phyloP scores from a whole-genome alignment of 2,113 vertebrate genomes.

The Zosterops hypoxanthus region DNA sequence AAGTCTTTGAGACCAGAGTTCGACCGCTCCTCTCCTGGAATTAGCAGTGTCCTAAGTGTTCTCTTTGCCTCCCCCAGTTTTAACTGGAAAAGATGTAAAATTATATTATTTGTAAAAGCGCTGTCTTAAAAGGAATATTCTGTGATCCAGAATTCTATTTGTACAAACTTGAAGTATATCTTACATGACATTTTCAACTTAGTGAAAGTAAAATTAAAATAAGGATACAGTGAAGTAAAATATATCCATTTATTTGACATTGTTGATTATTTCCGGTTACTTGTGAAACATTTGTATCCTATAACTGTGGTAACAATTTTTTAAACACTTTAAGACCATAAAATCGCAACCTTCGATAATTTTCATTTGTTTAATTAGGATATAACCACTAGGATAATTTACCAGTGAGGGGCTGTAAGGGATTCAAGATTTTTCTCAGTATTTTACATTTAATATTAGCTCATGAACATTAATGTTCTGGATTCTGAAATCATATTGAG shows the following conservation, averaged over 20 bases:
- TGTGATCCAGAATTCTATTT: neutral
- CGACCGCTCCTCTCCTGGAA: neutral
- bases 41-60: neutral
- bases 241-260: neutral
- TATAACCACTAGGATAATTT: neutral
- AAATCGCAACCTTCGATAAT: neutral
- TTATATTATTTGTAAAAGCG: neutral
- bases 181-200: neutral
- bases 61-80: neutral
- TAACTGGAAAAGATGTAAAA: neutral
- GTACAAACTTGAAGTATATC: neutral
- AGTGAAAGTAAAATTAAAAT: neutral
- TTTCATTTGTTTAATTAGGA: neutral
- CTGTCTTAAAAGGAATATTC: neutral
- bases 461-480: neutral
- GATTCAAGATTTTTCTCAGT: neutral
- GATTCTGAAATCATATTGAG: neutral
- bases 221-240: neutral
- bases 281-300: neutral
- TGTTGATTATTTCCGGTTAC: neutral
- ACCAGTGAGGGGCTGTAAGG: neutral
- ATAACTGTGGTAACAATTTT: neutral
- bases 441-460: neutral
- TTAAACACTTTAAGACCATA: neutral
- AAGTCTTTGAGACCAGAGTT: neutral